Conservation (phyloP, 1,140 invertebrate genomes). For the Drosophila lacertosa region DNA sequence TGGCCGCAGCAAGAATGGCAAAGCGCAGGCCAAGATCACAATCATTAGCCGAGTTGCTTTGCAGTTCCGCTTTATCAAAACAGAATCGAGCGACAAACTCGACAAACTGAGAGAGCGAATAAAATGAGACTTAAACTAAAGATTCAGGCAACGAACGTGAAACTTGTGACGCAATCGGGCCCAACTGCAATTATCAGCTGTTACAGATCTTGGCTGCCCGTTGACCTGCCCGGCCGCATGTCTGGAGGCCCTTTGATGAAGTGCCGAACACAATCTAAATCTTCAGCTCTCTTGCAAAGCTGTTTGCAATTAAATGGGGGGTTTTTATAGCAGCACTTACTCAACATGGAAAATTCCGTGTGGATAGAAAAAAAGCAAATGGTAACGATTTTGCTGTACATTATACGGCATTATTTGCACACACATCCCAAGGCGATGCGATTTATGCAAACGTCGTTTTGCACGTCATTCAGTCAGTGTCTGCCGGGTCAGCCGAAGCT, state of each 20-base stretch:
- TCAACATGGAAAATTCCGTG: background rate
- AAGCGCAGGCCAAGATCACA: slow-evolving; percentile 61
- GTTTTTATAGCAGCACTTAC: slow-evolving; percentile 11
- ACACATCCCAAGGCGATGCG: slow-evolving; percentile 16
- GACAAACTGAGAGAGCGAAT: slow-evolving; percentile 11
- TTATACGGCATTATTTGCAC: background rate
- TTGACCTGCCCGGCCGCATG: background rate
- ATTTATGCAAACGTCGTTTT: slow-evolving; percentile 33
- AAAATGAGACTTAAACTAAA: slow-evolving; percentile 42
- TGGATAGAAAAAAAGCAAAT: background rate
- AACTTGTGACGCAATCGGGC: slow-evolving; percentile 36
- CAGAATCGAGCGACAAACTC: background rate
- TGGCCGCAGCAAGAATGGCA: slow-evolving; percentile 51
- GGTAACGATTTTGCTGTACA: slow-evolving; percentile 8
- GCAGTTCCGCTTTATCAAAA: slow-evolving; percentile 2
- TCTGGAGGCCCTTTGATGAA: background rate
- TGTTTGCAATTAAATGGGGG: slow-evolving; percentile 12
- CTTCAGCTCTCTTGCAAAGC: background rate
- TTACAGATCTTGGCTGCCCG: background rate
- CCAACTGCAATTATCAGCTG: slow-evolving; percentile 1
- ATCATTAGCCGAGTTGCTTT: slow-evolving; percentile 22
- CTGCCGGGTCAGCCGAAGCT: slow-evolving; percentile 27
- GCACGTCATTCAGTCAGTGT: slow-evolving; percentile 29
- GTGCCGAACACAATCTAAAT: background rate
- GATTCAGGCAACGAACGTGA: slow-evolving; percentile 60